These are phyloP conservation scores for Butorides virescens DNA, from an alignment of 2,113 vertebrate species.

Conservation along the genomic window DNA sequence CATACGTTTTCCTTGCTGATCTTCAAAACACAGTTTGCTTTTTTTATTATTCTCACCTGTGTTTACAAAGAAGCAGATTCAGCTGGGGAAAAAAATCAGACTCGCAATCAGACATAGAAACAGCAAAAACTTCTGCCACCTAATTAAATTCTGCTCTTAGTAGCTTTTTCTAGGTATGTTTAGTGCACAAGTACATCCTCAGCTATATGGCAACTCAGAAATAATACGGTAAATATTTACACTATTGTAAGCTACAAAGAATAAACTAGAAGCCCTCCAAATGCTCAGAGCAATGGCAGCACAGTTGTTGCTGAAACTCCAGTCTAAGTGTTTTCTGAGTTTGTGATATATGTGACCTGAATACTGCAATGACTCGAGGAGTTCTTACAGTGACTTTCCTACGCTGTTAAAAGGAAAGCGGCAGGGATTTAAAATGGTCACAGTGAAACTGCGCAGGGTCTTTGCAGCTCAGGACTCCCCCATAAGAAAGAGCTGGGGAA, in stretches of 20 bases:
- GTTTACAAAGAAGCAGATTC: not conserved
- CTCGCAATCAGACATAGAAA: not conserved
- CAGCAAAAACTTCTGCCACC: not conserved
- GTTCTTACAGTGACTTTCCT: not conserved
- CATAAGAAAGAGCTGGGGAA: not conserved
- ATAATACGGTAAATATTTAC: slow-evolving; percentile 8
- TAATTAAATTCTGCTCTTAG: not conserved
- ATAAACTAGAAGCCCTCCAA: not conserved
- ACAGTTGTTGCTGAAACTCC: not conserved
- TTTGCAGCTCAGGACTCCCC: not conserved
- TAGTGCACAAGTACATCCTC: not conserved
- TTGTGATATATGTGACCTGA: not conserved
- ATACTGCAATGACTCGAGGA: not conserved
- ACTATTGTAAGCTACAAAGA: not conserved
- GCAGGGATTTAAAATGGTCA: not conserved
- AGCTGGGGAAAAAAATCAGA: not conserved
- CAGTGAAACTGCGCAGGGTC: not conserved
- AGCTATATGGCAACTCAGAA: not conserved
- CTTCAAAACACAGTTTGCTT: not conserved
- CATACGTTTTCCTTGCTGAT: not conserved
- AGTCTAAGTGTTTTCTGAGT: not conserved
- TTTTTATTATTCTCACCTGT: not conserved
- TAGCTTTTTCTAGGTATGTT: not conserved
- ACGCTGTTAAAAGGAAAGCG: not conserved
- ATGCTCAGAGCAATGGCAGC: not conserved